These are phyloP conservation scores for Pogonognathellus flavescens DNA, from an alignment of 1,140 invertebrate species.

Conservation along the genomic window DNA sequence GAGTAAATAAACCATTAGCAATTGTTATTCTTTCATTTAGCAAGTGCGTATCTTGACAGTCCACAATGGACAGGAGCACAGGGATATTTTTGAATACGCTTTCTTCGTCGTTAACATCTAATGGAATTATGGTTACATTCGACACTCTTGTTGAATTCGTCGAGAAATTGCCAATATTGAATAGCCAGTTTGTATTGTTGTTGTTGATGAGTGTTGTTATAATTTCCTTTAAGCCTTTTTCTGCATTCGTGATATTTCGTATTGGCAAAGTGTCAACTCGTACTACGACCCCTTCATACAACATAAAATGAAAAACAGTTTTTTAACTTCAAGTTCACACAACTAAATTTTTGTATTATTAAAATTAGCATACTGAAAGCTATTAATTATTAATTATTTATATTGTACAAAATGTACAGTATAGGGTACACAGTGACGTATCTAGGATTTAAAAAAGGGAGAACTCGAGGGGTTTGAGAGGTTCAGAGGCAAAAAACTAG, in stretches of 20 bases:
- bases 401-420: too few species aligned
- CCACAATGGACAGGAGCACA: slow-evolving; percentile 54
- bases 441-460: too few species aligned
- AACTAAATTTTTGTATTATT: background rate
- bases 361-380: too few species aligned
- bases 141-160: background rate
- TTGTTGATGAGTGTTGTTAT: background rate
- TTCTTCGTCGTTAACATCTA: slow-evolving; percentile 51
- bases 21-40: slow-evolving; percentile 53
- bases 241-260: background rate
- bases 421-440: too few species aligned
- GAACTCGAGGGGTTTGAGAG: too few species aligned
- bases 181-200: background rate
- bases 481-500: too few species aligned
- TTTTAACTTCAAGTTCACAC: background rate
- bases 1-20: slow-evolving; percentile 50
- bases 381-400: too few species aligned
- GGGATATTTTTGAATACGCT: slow-evolving; percentile 50
- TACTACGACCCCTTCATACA: background rate
- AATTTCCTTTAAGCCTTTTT: background rate
- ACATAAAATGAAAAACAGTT: background rate
- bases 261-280: background rate
- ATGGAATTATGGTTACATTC: slow-evolving; percentile 60
- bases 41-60: slow-evolving; percentile 57
- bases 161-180: background rate